Evolutionary conservation across 2,113 vertebrate species (phyloP).

Genomic region (Bothrops jararaca): DNA sequence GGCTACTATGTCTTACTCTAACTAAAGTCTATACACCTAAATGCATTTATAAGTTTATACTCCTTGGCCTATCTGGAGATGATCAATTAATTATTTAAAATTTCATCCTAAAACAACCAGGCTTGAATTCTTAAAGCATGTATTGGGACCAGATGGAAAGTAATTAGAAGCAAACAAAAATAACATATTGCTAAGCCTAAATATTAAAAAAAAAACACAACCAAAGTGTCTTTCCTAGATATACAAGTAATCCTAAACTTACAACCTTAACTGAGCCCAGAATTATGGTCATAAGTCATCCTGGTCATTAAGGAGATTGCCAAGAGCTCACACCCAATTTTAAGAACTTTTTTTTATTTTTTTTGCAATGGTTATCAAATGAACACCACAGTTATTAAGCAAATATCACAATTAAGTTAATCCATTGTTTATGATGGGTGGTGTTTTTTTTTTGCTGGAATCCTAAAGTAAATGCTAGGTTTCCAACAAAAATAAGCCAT

Average conservation of each 20-base stretch:
- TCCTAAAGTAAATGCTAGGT: neutral
- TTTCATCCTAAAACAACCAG: neutral
- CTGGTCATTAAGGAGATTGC: neutral
- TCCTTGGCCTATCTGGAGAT: neutral
- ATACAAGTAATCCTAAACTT: neutral
- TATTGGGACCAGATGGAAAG: neutral
- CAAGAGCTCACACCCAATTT: neutral
- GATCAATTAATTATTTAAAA: neutral
- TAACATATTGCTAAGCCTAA: no score
- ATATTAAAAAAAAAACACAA: neutral
- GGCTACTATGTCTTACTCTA: neutral
- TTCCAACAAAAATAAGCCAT: neutral
- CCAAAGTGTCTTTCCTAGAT: neutral
- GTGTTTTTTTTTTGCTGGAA: neutral
- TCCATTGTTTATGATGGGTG: neutral
- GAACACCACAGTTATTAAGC: neutral
- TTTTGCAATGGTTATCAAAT: neutral
- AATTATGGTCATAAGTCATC: neutral
- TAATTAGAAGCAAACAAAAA: neutral
- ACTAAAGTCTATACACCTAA: neutral
- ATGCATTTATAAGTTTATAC: neutral
- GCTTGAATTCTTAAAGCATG: neutral
- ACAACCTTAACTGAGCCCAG: neutral
- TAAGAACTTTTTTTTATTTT: neutral
- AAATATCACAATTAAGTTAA: neutral